Base-by-base conservation (phyloP, 2,888 invertebrate species). In the Empis livida region DNA sequence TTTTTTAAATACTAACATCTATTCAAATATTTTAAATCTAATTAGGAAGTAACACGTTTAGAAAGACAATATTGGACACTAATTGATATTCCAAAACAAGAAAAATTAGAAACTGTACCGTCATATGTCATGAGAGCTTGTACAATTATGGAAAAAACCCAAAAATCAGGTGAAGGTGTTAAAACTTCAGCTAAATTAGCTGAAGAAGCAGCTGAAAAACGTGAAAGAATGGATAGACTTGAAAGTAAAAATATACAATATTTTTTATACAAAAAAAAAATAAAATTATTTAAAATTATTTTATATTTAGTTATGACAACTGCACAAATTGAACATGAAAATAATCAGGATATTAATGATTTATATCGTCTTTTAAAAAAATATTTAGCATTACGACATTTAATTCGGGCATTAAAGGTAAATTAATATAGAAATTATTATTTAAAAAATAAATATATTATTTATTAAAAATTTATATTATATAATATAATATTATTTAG, bases 31-130 rank as follows among this genome's bases (percentile, higher is more conserved):
- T n/a, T n/a, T n/a, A n/a, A n/a, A n/a, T 42, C 45, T 10, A 53
- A 65, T 42, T 71, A 90, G 90, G 90, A 92, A 59, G 91, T 92
- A 40, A 89, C 90, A 54, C 83, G 88, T 55, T 73, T 92, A 61
- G 92, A 92, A 72, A 88, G 90, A 9, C 88, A 92, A 64, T 92
- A 93, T 71, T 93, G 93, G 93, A 87, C 90, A 9, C 71, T 94
- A 59, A 86, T 94, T 49, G 93, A 93, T 68, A 88, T 94, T 50
- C 93, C 93, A 35, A 83, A 86, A 52, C 93, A 94, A 65, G 92
- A 93, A 66, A 91, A 92, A 64, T 90, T 90, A 57, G 93, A 94
- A 71, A 90, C 92, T 2, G 90, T 93, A 15, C 89, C 88, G 44
- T 86, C 85, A 10, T 94, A 92, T 67, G 93, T 94, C 42, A 76